These are phyloP conservation scores for Planococcus citri DNA, from an alignment of 1,140 invertebrate genomes.

Conservation along the genomic window DNA sequence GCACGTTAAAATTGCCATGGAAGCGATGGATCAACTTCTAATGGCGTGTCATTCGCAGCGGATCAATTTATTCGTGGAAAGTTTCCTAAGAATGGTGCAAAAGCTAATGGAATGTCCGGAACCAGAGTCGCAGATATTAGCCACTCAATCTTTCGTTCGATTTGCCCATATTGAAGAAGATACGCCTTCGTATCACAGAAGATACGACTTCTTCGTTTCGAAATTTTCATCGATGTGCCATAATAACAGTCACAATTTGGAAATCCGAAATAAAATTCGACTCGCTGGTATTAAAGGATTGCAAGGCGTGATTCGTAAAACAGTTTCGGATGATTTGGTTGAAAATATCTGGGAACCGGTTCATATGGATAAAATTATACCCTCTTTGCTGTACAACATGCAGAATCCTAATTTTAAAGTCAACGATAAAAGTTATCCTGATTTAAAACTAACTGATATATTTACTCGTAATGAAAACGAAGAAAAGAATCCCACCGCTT, in stretches of 20 bases:
- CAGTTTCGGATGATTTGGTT: conserved; percentile 93
- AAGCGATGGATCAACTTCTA: conserved; percentile 92
- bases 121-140: conserved; percentile 84
- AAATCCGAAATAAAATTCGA: conserved; percentile 59
- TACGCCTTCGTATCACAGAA: conserved; percentile 93
- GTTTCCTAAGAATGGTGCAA: conserved; percentile 96
- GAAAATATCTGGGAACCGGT: conserved; percentile 97
- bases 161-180: conserved; percentile 99
- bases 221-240: conserved; percentile 98
- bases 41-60: conserved; percentile 89
- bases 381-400: conserved; percentile 95
- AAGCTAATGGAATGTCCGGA: conserved; percentile 89
- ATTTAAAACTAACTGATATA: background rate
- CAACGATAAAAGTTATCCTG: background rate
- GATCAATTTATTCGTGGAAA: conserved; percentile 96
- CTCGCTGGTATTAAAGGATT: conserved; percentile 73
- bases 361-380: conserved; percentile 99
- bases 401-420: conserved; percentile 36
- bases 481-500: conserved; percentile 54
- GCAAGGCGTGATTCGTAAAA: conserved; percentile 86
- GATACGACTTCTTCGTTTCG: conserved; percentile 98
- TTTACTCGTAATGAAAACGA: conserved; percentile 35
- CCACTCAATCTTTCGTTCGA: conserved; percentile 91
- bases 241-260: conserved; percentile 54
- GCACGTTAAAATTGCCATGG: conserved; percentile 86